Evolutionary conservation across 35 echinoderm and acorn worm genomes (phyloP).

Genomic region (Lytechinus variegatus): DNA sequence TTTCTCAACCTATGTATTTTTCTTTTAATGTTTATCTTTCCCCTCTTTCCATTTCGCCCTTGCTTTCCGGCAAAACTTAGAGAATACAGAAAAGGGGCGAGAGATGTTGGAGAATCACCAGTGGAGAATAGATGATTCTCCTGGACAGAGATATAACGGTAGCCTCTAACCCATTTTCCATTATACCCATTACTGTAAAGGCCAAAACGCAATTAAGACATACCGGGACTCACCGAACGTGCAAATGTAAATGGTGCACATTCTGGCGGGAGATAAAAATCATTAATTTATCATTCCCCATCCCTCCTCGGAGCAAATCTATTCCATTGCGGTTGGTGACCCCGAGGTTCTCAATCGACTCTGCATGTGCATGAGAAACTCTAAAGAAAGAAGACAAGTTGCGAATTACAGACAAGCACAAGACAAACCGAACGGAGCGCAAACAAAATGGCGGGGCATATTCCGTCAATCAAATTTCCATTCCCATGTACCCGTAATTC

Average conservation of each 20-base stretch:
- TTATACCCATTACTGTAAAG: not conserved
- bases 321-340: not conserved
- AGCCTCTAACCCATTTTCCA: not conserved
- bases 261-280: not conserved
- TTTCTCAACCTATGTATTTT: too few species aligned
- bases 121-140: too few species aligned
- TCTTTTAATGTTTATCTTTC: too few species aligned
- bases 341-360: not conserved
- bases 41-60: too few species aligned
- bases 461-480: not conserved
- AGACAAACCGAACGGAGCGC: not conserved
- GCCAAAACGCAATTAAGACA: not conserved
- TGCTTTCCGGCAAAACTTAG: too few species aligned
- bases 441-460: not conserved
- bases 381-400: not conserved
- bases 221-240: not conserved
- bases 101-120: too few species aligned
- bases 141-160: not conserved
- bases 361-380: not conserved
- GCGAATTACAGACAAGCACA: not conserved
- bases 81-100: too few species aligned
- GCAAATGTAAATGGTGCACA: not conserved
- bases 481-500: not conserved
- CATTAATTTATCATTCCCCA: slow-evolving; percentile 13
- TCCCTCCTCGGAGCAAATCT: not conserved